A percentile compares a stretch with the other conserved stretches of the same genome.
phyloP scores from a whole-genome alignment of 2,113 vertebrate genomes.

The Meriones unguiculatus region DNA sequence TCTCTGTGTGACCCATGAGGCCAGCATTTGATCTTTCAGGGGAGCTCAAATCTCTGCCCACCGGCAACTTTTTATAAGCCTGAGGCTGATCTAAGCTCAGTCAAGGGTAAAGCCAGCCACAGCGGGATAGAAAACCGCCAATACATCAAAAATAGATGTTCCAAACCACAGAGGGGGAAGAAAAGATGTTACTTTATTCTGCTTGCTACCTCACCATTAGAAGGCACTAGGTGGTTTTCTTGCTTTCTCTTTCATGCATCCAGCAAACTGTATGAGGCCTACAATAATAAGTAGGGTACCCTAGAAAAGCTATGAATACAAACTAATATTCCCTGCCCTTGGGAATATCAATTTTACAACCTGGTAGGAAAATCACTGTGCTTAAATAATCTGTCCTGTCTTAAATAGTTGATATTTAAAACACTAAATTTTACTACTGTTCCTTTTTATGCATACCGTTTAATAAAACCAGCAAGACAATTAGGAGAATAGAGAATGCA shows the following conservation, averaged over 20 bases:
- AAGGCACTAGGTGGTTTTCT: constrained; percentile 19
- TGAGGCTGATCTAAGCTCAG: neutral
- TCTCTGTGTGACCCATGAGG: neutral
- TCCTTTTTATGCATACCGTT: neutral
- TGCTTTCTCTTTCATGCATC: constrained; percentile 24
- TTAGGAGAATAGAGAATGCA: constrained; percentile 13
- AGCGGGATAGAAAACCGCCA: neutral
- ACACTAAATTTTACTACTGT: constrained; percentile 43
- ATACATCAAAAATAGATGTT: constrained; percentile 37
- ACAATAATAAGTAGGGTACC: neutral
- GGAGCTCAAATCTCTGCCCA: neutral
- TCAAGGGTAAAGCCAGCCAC: neutral
- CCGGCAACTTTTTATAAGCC: neutral
- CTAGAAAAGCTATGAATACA: constrained; percentile 54
- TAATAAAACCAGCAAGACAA: constrained; percentile 29
- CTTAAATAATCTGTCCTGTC: constrained; percentile 43
- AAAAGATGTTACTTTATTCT: constrained; percentile 3
- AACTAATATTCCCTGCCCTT: constrained; percentile 50
- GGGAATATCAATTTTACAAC: constrained; percentile 52
- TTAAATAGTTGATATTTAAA: constrained; percentile 42
- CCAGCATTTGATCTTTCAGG: neutral
- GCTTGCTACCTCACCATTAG: constrained; percentile 12
- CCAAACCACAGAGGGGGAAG: neutral
- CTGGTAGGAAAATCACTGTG: constrained; percentile 20
- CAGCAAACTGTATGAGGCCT: neutral